Conservation (phyloP, 2,113 vertebrate species). For the Thinocorus orbignyianus region DNA sequence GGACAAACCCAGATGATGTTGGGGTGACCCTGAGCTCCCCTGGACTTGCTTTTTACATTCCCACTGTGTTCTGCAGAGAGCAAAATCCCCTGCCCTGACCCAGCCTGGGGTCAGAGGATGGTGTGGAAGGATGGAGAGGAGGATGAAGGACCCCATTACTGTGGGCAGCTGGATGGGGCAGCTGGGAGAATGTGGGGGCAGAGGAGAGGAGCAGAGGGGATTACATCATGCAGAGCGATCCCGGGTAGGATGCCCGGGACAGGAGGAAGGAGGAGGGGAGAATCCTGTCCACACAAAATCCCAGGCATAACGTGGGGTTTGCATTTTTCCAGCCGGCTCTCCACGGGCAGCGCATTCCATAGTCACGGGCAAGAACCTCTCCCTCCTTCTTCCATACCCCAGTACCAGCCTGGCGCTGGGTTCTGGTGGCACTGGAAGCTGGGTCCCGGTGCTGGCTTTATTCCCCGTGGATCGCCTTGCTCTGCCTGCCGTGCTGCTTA, state of each 20-base stretch:
- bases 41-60: not conserved
- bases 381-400: fast-evolving
- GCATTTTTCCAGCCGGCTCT: fast-evolving
- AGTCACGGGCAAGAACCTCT: fast-evolving
- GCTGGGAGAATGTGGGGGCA: not conserved
- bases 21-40: fast-evolving
- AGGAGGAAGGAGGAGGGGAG: not conserved
- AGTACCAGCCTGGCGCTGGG: not conserved
- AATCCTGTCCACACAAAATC: not conserved
- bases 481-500: not conserved
- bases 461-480: not conserved
- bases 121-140: not conserved
- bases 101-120: not conserved
- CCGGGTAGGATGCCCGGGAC: not conserved
- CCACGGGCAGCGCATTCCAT: fast-evolving
- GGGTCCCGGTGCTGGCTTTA: fast-evolving
- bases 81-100: not conserved
- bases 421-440: not conserved
- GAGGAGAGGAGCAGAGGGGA: not conserved
- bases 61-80: not conserved
- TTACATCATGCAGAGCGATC: not conserved
- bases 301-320: not conserved
- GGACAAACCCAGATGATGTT: not conserved
- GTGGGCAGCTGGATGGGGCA: not conserved
- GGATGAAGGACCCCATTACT: not conserved